Percentiles rank a stretch among this genome's conserved stretches.
These are phyloP conservation scores for Steinernema feltiae DNA, from an alignment of 1,140 invertebrate genomes.

Conservation along the genomic window DNA sequence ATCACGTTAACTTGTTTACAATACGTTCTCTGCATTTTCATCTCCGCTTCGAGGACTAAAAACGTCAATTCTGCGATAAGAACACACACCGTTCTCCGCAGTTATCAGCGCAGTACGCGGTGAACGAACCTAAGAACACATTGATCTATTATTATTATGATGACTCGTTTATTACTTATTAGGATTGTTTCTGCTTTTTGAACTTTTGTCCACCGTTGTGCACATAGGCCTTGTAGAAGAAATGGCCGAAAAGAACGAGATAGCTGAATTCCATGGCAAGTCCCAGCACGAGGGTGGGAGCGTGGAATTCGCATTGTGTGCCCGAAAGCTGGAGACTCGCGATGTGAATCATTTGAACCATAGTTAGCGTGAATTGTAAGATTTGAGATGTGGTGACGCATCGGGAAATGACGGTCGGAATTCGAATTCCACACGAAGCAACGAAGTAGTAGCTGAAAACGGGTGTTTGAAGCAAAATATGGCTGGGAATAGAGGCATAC, in stretches of 20 bases:
- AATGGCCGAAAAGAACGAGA: slow-evolving; percentile 78
- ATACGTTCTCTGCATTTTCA: no score
- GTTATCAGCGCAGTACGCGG: no score
- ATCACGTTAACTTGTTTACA: no score
- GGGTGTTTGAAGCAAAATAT: not conserved
- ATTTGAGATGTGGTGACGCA: slow-evolving; percentile 16
- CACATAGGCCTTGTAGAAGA: slow-evolving; percentile 82
- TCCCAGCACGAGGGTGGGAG: not conserved
- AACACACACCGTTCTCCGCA: no score
- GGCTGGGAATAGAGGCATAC: not conserved
- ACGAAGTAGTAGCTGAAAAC: slow-evolving; percentile 23
- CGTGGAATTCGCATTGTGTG: not conserved
- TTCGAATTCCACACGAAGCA: slow-evolving; percentile 13
- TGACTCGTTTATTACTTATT: not conserved
- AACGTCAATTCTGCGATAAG: no score
- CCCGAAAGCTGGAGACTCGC: not conserved
- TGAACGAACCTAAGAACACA: no score
- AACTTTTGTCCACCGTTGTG: slow-evolving; percentile 26
- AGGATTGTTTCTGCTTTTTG: not conserved
- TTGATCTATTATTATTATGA: not conserved
- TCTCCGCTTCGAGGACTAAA: no score
- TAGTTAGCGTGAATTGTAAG: not conserved
- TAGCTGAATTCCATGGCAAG: slow-evolving; percentile 61
- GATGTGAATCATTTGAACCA: not conserved
- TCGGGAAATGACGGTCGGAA: slow-evolving; percentile 18